Conservation (phyloP, 2,113 vertebrate genomes). For the Vimba vimba region DNA sequence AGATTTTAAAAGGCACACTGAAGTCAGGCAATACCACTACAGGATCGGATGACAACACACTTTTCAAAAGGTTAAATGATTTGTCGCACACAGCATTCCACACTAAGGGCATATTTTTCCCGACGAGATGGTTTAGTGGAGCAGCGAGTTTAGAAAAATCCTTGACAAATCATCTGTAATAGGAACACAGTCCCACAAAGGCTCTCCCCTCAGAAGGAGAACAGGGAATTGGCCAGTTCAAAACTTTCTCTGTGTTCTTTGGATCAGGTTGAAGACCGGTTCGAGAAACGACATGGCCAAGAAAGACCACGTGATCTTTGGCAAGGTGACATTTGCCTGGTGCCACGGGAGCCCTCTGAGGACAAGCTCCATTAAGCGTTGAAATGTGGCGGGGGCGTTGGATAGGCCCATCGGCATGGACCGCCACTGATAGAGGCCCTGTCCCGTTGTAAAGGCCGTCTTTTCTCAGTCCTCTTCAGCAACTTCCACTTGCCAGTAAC, state of each 20-base stretch:
- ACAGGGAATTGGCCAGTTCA: constrained; percentile 16
- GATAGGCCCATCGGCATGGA: constrained; percentile 47
- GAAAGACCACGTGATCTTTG: constrained; percentile 32
- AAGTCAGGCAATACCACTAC: constrained; percentile 38
- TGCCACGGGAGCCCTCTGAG: constrained; percentile 29
- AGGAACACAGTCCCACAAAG: constrained; percentile 35
- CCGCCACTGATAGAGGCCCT: constrained; percentile 40
- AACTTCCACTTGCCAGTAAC: constrained; percentile 55
- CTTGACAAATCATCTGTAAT: constrained; percentile 36
- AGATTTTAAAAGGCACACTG: constrained; percentile 13
- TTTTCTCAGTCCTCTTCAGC: constrained; percentile 42
- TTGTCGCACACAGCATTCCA: background rate
- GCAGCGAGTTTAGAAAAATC: constrained; percentile 1
- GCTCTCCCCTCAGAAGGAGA: constrained; percentile 27
- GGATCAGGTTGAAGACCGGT: constrained; percentile 35
- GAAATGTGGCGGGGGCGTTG: constrained; percentile 38
- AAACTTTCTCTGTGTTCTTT: constrained; percentile 31
- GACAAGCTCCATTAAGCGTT: constrained; percentile 41
- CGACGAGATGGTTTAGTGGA: constrained; percentile 37
- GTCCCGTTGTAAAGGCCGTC: constrained; percentile 29
- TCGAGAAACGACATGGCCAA: constrained; percentile 38
- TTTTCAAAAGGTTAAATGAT: constrained; percentile 9
- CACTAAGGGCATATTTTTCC: constrained; percentile 13
- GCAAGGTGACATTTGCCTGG: constrained; percentile 43
- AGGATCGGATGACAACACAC: constrained; percentile 11